A percentile compares a stretch with the other conserved stretches of the same genome.
Evolutionary conservation across 2,797 vertebrate species (phyloP).

Genomic region (Sebastes hubbsi): DNA sequence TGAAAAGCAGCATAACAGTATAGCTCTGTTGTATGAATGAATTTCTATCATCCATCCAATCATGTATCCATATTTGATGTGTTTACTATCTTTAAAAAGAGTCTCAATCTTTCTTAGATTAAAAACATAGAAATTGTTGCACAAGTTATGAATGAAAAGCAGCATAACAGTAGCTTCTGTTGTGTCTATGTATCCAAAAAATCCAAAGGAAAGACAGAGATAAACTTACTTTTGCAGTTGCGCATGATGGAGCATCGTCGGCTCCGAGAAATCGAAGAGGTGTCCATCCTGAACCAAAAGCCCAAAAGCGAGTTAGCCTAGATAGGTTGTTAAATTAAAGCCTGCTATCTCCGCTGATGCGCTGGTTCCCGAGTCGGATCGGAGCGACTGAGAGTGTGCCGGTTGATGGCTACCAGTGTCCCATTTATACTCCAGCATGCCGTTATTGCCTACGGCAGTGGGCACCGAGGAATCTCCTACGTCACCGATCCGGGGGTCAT

Average conservation of each 20-base stretch:
- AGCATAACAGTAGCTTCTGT: neutral
- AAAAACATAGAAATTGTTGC: neutral
- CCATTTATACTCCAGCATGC: conserved; percentile 80
- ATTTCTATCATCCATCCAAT: neutral
- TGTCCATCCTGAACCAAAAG: conserved; percentile 88
- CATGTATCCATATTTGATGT: neutral
- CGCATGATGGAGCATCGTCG: conserved; percentile 82
- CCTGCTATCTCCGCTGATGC: conserved; percentile 89
- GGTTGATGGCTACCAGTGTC: conserved; percentile 58
- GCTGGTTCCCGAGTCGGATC: conserved; percentile 86
- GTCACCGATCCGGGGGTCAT: conserved; percentile 82
- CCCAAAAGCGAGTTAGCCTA: conserved; percentile 88
- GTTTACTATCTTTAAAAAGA: neutral
- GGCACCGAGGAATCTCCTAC: conserved; percentile 85
- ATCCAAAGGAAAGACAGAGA: conserved; percentile 13
- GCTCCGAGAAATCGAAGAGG: conserved; percentile 81
- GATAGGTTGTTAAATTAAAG: conserved; percentile 71
- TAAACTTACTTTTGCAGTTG: conserved; percentile 84
- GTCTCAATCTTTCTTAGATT: neutral
- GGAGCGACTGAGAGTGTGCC: conserved; percentile 86
- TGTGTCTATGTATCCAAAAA: neutral
- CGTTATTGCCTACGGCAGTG: conserved; percentile 83
- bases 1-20: no score
- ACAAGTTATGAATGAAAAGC: neutral
- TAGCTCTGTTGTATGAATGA: neutral